Base-by-base conservation (phyloP, 1,140 invertebrate species). In the Oscheius sp. region DNA sequence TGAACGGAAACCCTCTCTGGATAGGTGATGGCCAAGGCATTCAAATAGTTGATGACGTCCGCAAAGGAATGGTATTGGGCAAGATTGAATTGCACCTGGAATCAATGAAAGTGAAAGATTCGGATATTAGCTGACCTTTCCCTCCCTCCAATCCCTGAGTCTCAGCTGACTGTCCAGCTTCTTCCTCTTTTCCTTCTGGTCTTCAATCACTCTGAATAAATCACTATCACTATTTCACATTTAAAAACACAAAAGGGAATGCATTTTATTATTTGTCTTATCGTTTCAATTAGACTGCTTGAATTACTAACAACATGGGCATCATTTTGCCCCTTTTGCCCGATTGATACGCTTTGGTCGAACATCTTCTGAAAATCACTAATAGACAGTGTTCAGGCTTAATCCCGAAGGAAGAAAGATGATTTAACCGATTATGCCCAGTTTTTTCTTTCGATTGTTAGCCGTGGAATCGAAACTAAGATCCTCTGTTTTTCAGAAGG, bases 1-100 rank as follows among this genome's bases (percentile, higher is more conserved):
- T 78, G 76, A 18, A 83, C 82, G 28, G 74, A 75, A 2, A 83
- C 82, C 7, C 79, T 49, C 38, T 81, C 73, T 2, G 82, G 82
- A 68, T 75, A 83, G 35, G 73, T 81, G 38, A 83, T 75, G 26
- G 82, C 82, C 35, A 83, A 61, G 1, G 77, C 76, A 61, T 83
- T 83, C 38, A 83, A 52, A 71, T 79, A 84, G 45, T 83, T 80
- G 59, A 83, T 83, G 42, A 84, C 80, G 38, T 84, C 80, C 2
- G 78, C 82, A 46, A 83, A 83, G 3, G 82, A 82, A 52, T 84
- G 81, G 55, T 83, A 83, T 63, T 73, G 61, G 15, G 78, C 77
- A 4, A 84, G 64, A 46, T 77, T 82, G 66, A 81, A 83, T 35
- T 69, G 42, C 1, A 74, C 65, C 59, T 71, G 62, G 31, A 71